Conservation (phyloP, 1,140 invertebrate species). For the Acarapis woodi region DNA sequence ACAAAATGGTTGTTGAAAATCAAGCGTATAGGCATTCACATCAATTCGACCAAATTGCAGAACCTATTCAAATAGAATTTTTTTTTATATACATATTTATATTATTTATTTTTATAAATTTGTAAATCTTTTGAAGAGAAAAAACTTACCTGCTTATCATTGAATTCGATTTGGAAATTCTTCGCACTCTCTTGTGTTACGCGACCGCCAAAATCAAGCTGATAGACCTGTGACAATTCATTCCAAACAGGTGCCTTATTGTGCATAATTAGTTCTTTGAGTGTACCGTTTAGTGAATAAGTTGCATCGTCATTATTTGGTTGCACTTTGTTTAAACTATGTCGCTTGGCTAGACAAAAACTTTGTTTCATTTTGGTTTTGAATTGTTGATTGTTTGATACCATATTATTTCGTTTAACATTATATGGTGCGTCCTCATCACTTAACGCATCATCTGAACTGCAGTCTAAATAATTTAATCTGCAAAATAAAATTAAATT, state of each 20-base stretch:
- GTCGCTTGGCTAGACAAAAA: too few species aligned
- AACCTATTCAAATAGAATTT: conserved; percentile 45
- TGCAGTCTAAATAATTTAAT: conserved; percentile 16
- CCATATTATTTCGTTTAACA: conserved; percentile 57
- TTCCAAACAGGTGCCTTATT: conserved; percentile 99
- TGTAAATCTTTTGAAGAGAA: background rate
- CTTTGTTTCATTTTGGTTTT: conserved; percentile 13
- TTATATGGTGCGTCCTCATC: conserved; percentile 15
- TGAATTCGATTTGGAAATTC: conserved; percentile 96
- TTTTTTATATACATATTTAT: too few species aligned
- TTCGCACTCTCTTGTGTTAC: conserved; percentile 98
- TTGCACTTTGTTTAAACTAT: too few species aligned
- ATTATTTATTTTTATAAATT: background rate
- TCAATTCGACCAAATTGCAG: conserved; percentile 99
- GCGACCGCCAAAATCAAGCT: conserved; percentile 91
- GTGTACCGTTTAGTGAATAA: conserved; percentile 4
- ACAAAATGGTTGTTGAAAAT: conserved; percentile 96
- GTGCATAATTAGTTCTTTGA: conserved; percentile 65
- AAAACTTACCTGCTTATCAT: conserved; percentile 68
- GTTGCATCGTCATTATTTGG: background rate
- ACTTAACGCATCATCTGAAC: conserved; percentile 35
- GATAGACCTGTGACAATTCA: conserved; percentile 93
- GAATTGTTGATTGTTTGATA: conserved; percentile 75
- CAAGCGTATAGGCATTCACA: conserved; percentile 87
- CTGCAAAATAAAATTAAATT: conserved; percentile 2